These are phyloP conservation scores for Macrophya alboannulata DNA, from an alignment of 2,888 invertebrate genomes.

Conservation along the genomic window DNA sequence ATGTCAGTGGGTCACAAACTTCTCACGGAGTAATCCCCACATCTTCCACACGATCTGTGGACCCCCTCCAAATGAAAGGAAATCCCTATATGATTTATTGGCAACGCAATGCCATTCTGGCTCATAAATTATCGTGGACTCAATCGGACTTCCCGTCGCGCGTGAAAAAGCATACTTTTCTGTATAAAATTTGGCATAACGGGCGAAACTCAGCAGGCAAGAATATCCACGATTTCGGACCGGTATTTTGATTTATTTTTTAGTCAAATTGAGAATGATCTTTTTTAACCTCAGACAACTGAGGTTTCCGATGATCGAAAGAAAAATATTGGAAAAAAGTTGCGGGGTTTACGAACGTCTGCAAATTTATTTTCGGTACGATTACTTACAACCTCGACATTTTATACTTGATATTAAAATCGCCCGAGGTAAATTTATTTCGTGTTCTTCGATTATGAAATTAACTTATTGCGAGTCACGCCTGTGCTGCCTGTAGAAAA, in stretches of 20 bases:
- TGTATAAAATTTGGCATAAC: no score
- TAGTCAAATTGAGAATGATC: neutral
- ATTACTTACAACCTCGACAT: neutral
- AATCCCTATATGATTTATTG: slow-evolving; percentile 35
- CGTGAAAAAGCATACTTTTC: neutral
- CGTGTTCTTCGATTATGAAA: slow-evolving; percentile 24
- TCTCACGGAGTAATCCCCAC: slow-evolving; percentile 69
- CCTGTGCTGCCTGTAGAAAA: neutral
- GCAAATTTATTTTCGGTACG: neutral
- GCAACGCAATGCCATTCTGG: neutral
- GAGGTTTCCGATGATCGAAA: neutral
- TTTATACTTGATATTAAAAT: neutral
- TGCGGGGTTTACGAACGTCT: no score
- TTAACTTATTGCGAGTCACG: slow-evolving; percentile 3
- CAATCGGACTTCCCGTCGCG: neutral
- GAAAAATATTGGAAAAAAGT: no score
- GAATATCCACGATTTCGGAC: neutral
- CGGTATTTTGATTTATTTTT: neutral
- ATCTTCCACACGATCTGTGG: slow-evolving; percentile 62
- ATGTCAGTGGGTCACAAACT: slow-evolving; percentile 78
- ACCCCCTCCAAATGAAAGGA: slow-evolving; percentile 43
- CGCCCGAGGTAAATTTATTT: neutral
- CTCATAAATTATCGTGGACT: neutral
- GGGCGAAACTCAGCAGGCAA: neutral
- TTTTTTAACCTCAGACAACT: neutral